Percentiles rank a stretch among this genome's conserved stretches.
Evolutionary conservation across 2,888 invertebrate species (phyloP).

Genomic region (Linnaemya tessellans): DNA sequence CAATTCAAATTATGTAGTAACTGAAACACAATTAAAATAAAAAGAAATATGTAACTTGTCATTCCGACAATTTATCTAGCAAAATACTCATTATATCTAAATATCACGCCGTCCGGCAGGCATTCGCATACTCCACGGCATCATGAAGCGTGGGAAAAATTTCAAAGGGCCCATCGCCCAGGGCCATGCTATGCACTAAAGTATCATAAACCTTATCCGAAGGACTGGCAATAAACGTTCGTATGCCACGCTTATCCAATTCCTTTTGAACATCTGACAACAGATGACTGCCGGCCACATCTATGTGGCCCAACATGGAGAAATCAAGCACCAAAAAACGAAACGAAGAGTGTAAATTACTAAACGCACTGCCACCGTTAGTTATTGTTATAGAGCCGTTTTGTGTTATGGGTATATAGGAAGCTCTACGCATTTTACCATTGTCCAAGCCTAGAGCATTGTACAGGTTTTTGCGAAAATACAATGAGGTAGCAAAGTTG

Average conservation of each 20-base stretch:
- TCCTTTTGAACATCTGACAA: constrained; percentile 85
- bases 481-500: constrained; percentile 87
- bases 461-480: constrained; percentile 85
- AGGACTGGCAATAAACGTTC: constrained; percentile 85
- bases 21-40: background rate
- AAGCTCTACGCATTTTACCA: constrained; percentile 73
- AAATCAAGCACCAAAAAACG: constrained; percentile 85
- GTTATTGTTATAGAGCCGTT: constrained; percentile 64
- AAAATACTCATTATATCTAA: constrained; percentile 55
- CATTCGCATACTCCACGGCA: constrained; percentile 84
- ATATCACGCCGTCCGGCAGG: constrained; percentile 79
- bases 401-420: constrained; percentile 75
- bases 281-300: constrained; percentile 86
- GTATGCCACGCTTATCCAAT: constrained; percentile 84
- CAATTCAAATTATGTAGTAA: background rate
- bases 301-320: constrained; percentile 86
- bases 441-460: constrained; percentile 84
- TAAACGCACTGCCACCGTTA: constrained; percentile 63
- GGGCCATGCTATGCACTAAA: constrained; percentile 81
- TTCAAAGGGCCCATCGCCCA: constrained; percentile 82
- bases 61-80: constrained; percentile 45
- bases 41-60: constrained; percentile 30
- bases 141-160: constrained; percentile 87
- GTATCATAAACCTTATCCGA: constrained; percentile 83
- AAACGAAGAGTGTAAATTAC: constrained; percentile 74